These are phyloP conservation scores for Aurelia aurita DNA, from an alignment of 30 jellyfish, hydroid and myxozoan genomes.

Conservation along the genomic window DNA sequence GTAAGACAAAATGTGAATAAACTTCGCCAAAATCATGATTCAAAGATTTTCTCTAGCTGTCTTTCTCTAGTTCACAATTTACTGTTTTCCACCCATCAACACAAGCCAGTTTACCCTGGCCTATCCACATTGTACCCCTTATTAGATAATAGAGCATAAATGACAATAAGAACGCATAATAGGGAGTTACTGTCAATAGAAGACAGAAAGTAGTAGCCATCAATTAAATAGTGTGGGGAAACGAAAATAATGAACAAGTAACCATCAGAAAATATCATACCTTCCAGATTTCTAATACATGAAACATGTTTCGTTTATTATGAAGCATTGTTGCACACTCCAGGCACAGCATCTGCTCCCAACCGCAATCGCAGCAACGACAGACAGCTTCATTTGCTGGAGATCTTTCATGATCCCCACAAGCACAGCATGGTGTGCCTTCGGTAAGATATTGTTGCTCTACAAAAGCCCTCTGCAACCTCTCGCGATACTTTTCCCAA, in stretches of 20 bases:
- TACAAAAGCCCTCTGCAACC: neutral
- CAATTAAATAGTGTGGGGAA: neutral
- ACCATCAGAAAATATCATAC: neutral
- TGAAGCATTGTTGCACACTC: constrained; percentile 8
- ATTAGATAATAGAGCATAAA: too few relatives aligned
- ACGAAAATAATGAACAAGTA: neutral
- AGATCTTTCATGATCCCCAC: neutral
- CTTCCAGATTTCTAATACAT: constrained; percentile 27
- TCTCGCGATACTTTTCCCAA: neutral
- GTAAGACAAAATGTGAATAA: too few relatives aligned
- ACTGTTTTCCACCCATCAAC: too few relatives aligned
- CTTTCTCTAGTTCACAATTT: too few relatives aligned
- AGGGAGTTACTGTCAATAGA: too few relatives aligned
- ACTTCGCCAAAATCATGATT: too few relatives aligned
- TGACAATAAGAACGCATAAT: too few relatives aligned
- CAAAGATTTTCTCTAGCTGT: too few relatives aligned
- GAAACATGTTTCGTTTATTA: neutral
- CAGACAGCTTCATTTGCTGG: constrained; percentile 1
- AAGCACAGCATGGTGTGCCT: too few relatives aligned
- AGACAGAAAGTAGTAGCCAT: too few relatives aligned
- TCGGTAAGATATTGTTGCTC: neutral
- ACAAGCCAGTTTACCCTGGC: too few relatives aligned
- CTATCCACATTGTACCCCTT: too few relatives aligned
- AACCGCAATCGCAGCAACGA: constrained; percentile 29
- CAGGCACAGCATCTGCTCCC: constrained; percentile 1